phyloP scores from a whole-genome alignment of 2,888 invertebrate genomes.

The Nasonia oneida region DNA sequence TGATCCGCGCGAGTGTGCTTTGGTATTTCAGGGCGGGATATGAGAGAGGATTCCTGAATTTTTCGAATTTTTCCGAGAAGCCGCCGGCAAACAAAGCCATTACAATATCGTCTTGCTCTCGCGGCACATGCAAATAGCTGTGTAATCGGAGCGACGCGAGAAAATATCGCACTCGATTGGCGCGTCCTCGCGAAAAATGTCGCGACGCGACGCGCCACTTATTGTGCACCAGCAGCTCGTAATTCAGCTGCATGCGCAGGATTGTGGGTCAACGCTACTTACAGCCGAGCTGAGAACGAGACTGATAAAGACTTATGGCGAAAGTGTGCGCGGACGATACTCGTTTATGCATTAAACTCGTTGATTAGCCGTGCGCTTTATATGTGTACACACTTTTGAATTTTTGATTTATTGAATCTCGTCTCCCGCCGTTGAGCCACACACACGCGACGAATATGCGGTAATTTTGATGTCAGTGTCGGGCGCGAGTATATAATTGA shows the following conservation, averaged over 20 bases:
- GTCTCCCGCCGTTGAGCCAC: background rate
- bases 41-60: background rate
- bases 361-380: background rate
- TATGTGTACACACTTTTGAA: background rate
- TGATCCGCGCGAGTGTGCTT: no score
- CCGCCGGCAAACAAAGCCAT: background rate
- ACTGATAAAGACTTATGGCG: no score
- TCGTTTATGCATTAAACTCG: background rate
- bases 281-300: no score
- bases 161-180: conserved; percentile 8
- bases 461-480: background rate
- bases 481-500: conserved; percentile 34
- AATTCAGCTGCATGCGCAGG: conserved; percentile 46
- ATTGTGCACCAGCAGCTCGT: conserved; percentile 6
- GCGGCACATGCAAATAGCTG: background rate
- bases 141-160: conserved; percentile 40
- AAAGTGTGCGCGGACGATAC: no score
- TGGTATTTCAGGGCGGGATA: background rate
- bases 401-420: background rate
- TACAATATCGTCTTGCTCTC: background rate
- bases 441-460: background rate
- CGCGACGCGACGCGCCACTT: conserved; percentile 42
- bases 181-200: conserved; percentile 57
- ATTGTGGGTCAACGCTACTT: conserved; percentile 50
- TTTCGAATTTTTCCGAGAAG: background rate